Evolutionary conservation across 2,113 vertebrate genomes (phyloP).

Genomic region (Felis chaus): DNA sequence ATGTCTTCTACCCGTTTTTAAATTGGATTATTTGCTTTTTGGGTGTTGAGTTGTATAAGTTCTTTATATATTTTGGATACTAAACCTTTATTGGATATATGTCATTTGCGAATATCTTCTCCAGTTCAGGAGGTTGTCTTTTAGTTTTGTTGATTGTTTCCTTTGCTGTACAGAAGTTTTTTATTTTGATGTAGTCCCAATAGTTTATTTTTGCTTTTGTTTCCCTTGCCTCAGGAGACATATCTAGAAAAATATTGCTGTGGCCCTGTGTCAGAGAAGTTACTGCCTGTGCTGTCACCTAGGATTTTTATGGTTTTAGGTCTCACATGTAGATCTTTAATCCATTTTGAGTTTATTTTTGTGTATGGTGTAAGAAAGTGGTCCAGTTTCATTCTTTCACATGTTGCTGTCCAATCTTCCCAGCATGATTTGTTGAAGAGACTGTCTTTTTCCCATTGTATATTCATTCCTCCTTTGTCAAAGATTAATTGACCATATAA

Average conservation of each 20-base stretch:
- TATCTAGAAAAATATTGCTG: neutral
- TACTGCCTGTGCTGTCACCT: neutral
- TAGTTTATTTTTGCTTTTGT: neutral
- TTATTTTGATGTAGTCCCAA: neutral
- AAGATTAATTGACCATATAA: neutral
- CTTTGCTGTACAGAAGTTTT: neutral
- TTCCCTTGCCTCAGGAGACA: neutral
- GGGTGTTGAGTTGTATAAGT: neutral
- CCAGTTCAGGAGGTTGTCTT: neutral
- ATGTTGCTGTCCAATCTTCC: neutral
- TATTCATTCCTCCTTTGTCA: neutral
- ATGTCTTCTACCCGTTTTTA: neutral
- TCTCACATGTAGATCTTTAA: neutral
- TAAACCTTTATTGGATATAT: neutral
- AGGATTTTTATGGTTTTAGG: neutral
- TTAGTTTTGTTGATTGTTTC: neutral
- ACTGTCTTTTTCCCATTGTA: neutral
- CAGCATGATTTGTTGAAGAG: neutral
- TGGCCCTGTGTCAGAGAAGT: neutral
- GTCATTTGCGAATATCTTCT: neutral
- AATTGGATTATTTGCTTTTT: neutral
- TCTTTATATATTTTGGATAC: neutral
- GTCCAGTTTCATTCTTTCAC: neutral
- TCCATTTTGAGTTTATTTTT: neutral
- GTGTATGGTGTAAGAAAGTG: neutral